Percentiles rank a stretch among this genome's conserved stretches.
phyloP scores from a whole-genome alignment of 2,797 vertebrate genomes.

The Acridotheres tristis region DNA sequence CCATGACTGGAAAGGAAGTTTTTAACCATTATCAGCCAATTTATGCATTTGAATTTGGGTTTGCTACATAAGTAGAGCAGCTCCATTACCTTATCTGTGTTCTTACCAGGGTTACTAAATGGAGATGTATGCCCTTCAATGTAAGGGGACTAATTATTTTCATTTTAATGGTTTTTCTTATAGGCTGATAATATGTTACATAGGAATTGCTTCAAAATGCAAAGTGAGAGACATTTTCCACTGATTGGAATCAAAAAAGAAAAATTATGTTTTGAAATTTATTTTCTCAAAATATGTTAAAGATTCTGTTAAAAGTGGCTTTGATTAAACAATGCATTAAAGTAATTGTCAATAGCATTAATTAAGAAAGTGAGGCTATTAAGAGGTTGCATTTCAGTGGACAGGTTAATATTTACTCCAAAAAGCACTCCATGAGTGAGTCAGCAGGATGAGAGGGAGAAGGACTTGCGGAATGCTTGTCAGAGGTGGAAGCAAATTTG shows the following conservation, averaged over 20 bases:
- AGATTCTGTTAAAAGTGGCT: background rate
- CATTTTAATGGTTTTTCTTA: background rate
- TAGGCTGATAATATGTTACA: background rate
- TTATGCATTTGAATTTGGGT: background rate
- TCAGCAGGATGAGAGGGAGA: background rate
- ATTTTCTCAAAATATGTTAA: background rate
- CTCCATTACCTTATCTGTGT: accelerated
- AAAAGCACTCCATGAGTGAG: background rate
- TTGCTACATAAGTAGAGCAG: background rate
- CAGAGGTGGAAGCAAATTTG: background rate
- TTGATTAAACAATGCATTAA: background rate
- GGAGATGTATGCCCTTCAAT: background rate
- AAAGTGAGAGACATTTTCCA: background rate
- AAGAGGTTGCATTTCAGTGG: background rate
- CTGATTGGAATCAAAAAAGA: background rate
- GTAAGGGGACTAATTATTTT: background rate
- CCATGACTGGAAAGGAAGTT: background rate
- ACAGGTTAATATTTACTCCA: background rate
- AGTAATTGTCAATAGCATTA: background rate
- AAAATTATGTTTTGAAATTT: background rate
- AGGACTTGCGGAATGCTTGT: background rate
- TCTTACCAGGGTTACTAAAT: background rate
- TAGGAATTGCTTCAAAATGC: background rate
- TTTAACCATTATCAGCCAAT: background rate
- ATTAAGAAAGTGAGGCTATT: background rate